Base-by-base conservation (phyloP, 2,888 invertebrate species). In the Argynnis bischoffii region DNA sequence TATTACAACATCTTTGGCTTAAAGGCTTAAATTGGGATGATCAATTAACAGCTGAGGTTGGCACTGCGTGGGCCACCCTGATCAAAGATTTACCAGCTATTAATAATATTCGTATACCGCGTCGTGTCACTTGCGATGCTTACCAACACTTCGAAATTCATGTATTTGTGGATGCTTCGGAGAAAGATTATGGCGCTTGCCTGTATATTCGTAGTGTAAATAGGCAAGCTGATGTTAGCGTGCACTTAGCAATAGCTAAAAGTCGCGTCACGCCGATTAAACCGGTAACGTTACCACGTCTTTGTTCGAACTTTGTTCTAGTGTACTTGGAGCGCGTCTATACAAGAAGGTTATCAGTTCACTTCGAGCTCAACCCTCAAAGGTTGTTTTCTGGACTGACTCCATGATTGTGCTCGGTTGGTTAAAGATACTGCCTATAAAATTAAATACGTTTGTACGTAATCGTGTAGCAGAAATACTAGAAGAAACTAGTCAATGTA, bases 91-190 rank as follows among this genome's bases (percentile, higher is more conserved):
- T 55, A 41, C 55, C 31, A 15, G 11, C 35, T 47, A 35, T 35
- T 53, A 63, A 31, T 31, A 56, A 16, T 51, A 16, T 55, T 14
- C 26, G 14, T 3, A 41, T 55, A 16, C 55, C 55, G 35, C 55
- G 55, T 41, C 14, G 41, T 21, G 55, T 46, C 16, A 56, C 63
- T 53, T 53, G 21, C 47, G 65, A 61, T 21, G 26, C 26, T 26
- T 26, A 14, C 8, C 1, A 14, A 16, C n/a, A 1, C 6, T 8
- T 53, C 21, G 63, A 67, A n/a, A 57, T 55, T 13, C 63, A 67
- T 14, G 21, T 63, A 3, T 63, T 67, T 26, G 41, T 41, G 5
- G 63, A 63, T 63, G 63, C 63, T 3, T 63, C 63, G 5, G 54
- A 54, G 11, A 18, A 26, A 16, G 54, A 47, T 5, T 63, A 63